Evolutionary conservation across 2,113 vertebrate species (phyloP).

Genomic region (Cercopithecus mona): DNA sequence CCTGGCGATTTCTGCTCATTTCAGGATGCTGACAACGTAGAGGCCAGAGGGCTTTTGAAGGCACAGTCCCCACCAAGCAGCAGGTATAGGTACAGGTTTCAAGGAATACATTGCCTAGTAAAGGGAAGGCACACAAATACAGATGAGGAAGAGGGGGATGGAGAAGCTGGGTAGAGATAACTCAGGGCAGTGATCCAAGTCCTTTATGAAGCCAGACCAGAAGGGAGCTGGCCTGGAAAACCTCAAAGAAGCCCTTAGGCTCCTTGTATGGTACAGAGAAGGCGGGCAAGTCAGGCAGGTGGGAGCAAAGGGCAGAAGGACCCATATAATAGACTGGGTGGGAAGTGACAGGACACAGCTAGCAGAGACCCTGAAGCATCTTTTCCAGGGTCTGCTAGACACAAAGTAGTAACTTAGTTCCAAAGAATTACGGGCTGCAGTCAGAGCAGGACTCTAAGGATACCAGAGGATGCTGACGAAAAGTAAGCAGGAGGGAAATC

Average conservation of each 20-base stretch:
- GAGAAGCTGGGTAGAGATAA: background rate
- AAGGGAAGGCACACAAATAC: background rate
- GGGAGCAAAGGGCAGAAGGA: background rate
- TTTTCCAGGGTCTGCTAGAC: background rate
- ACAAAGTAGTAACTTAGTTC: background rate
- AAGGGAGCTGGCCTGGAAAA: background rate
- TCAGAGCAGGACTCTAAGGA: background rate
- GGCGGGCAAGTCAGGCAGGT: background rate
- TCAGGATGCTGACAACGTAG: background rate
- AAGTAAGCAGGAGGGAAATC: background rate
- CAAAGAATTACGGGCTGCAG: background rate
- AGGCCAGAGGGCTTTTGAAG: background rate
- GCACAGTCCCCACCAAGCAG: background rate
- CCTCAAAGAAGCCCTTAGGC: background rate
- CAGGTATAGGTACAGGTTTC: background rate
- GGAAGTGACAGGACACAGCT: background rate
- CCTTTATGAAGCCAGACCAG: background rate
- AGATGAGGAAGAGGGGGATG: background rate
- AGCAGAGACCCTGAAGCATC: background rate
- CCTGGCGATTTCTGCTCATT: background rate
- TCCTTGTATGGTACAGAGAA: background rate
- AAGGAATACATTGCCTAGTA: background rate
- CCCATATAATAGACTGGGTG: background rate
- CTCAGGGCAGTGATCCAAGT: background rate
- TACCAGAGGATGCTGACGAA: no score